Evolutionary conservation across 1,140 invertebrate species (phyloP).

Genomic region (Cydia pomonella): DNA sequence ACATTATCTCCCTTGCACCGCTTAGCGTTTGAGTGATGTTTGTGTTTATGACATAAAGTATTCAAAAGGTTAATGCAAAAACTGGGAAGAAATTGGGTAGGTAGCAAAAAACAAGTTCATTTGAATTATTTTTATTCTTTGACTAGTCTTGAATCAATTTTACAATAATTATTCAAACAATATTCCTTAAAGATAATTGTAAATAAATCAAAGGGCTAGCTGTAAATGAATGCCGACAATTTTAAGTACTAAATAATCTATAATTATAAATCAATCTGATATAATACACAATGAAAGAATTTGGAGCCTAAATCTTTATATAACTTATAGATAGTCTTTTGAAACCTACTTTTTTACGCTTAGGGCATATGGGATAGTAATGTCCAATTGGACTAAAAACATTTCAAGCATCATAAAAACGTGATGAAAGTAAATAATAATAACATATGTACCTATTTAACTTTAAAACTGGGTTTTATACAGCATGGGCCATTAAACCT

Average conservation of each 20-base stretch:
- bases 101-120: slow-evolving; percentile 40
- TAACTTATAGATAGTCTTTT: neutral
- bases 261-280: neutral
- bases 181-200: slow-evolving; percentile 33
- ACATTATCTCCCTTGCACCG: no score
- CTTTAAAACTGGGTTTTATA: neutral
- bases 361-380: neutral
- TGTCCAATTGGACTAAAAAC: neutral
- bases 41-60: no score
- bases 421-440: neutral
- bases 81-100: neutral
- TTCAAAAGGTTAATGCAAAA: no score
- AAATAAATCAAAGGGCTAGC: slow-evolving; percentile 28
- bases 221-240: slow-evolving; percentile 21
- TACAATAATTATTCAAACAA: slow-evolving; percentile 46
- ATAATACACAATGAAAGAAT: slow-evolving; percentile 30
- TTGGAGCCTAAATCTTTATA: neutral
- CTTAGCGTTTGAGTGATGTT: no score
- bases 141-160: slow-evolving; percentile 68
- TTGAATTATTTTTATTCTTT: slow-evolving; percentile 57
- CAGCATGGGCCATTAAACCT: no score
- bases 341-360: neutral
- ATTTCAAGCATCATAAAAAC: neutral
- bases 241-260: slow-evolving; percentile 27
- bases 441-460: neutral